These are phyloP conservation scores for Ciconia stormi DNA, from an alignment of 2,113 vertebrate species.

Conservation along the genomic window DNA sequence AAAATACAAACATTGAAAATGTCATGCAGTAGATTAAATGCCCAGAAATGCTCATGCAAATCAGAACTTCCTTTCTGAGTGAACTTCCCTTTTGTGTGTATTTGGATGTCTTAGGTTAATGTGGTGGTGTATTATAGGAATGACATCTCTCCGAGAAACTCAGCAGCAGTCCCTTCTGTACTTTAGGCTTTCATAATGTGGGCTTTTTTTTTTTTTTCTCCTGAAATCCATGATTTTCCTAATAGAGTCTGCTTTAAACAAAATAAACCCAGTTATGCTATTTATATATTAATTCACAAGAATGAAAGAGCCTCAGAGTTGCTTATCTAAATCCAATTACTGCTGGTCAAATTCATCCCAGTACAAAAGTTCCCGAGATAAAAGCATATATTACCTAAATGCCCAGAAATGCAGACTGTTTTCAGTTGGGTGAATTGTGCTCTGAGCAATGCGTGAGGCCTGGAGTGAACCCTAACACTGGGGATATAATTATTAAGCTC, in stretches of 20 bases:
- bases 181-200: background rate
- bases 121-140: background rate
- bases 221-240: background rate
- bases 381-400: constrained; percentile 45
- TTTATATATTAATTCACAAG: constrained; percentile 34
- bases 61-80: background rate
- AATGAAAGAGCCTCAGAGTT: constrained; percentile 24
- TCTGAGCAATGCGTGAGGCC: background rate
- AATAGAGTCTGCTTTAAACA: constrained; percentile 25
- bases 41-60: background rate
- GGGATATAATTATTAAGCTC: background rate
- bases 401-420: constrained; percentile 6
- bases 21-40: background rate
- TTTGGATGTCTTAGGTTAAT: background rate
- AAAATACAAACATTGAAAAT: background rate
- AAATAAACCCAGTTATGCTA: constrained; percentile 10
- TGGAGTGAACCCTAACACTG: background rate
- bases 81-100: background rate
- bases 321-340: constrained; percentile 64
- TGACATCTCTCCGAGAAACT: background rate
- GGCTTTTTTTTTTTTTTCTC: background rate
- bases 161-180: background rate
- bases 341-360: constrained; percentile 41
- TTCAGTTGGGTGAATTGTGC: background rate
- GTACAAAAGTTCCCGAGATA: constrained; percentile 31